phyloP scores from a whole-genome alignment of 2,888 invertebrate species.

The Drosophila subsilvestris region DNA sequence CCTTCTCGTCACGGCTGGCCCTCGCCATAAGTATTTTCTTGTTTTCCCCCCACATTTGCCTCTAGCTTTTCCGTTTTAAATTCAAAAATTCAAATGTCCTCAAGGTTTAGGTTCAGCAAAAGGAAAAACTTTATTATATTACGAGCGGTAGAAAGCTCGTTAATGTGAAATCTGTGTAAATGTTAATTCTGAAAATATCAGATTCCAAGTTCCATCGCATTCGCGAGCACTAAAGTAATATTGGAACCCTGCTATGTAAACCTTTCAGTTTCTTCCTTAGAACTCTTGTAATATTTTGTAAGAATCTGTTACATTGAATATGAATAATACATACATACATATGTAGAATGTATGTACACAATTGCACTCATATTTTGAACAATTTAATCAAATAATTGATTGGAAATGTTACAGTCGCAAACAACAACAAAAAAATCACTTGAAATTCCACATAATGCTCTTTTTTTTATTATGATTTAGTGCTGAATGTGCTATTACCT shows the following conservation, averaged over 20 bases:
- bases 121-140: neutral
- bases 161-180: neutral
- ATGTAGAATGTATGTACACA: neutral
- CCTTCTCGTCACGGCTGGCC: neutral
- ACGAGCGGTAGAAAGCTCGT: neutral
- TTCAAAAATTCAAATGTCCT: constrained; percentile 27
- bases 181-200: neutral
- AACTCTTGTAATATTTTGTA: no score
- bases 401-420: constrained; percentile 60
- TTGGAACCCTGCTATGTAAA: no score
- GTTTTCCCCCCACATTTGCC: constrained; percentile 9
- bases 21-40: constrained; percentile 12
- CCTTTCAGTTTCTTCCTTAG: no score
- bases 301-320: no score
- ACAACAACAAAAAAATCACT: constrained; percentile 64
- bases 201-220: no score
- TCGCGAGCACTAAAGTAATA: no score
- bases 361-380: constrained; percentile 20
- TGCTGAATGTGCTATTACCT: constrained; percentile 73
- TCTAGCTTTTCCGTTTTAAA: constrained; percentile 16
- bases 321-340: no score
- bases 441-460: constrained; percentile 76
- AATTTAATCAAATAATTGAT: constrained; percentile 44
- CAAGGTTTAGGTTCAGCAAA: constrained; percentile 44
- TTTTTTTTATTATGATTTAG: constrained; percentile 75